Conservation (phyloP, 2,888 invertebrate genomes). For the Amblyjoppa proteus region DNA sequence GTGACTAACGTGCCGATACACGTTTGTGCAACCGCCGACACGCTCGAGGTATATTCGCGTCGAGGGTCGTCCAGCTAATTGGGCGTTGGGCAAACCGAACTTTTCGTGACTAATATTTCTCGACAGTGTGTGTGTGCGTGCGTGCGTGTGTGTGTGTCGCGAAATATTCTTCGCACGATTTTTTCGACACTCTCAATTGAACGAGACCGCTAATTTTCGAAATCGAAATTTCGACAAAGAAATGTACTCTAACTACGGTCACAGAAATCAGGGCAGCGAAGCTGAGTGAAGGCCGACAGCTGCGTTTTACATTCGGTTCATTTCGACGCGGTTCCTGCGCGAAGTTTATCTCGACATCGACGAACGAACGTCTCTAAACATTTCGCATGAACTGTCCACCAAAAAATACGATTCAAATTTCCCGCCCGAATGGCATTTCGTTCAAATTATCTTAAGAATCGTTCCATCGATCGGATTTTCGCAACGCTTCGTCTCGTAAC, state of each 20-base stretch:
- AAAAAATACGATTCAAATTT: background rate
- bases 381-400: background rate
- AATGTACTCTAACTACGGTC: background rate
- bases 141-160: too few relatives aligned
- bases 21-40: slow-evolving; percentile 31
- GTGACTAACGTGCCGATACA: background rate
- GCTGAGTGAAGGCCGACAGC: background rate
- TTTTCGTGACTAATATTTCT: slow-evolving; percentile 32
- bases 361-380: background rate
- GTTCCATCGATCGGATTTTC: background rate
- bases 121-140: background rate
- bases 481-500: too few relatives aligned
- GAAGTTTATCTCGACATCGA: background rate
- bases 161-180: background rate
- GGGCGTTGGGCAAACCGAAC: slow-evolving; percentile 25
- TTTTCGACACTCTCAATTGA: background rate
- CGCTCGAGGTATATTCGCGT: slow-evolving; percentile 16
- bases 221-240: background rate
- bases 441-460: background rate
- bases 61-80: slow-evolving; percentile 40
- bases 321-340: background rate
- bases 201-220: background rate
- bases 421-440: background rate
- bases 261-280: background rate
- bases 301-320: background rate